phyloP scores from a whole-genome alignment of 2,888 invertebrate species.

The Drosophila pseudotalamancana region DNA sequence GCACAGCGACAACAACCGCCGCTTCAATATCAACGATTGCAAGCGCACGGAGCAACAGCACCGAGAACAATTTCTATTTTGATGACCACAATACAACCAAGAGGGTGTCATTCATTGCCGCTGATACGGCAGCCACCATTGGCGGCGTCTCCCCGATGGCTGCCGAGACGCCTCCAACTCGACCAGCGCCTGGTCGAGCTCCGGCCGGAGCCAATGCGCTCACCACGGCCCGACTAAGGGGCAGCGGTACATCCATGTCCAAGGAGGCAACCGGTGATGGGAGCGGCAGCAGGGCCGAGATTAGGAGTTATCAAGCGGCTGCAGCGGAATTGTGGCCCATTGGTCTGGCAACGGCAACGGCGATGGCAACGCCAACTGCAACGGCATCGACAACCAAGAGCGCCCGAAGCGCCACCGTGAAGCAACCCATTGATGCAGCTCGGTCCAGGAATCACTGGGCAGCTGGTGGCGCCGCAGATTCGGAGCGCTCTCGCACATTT shows the following conservation, averaged over 20 bases:
- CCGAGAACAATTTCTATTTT: constrained; percentile 57
- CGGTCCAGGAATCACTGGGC: constrained; percentile 74
- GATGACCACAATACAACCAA: constrained; percentile 60
- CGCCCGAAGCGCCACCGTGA: constrained; percentile 53
- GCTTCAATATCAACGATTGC: constrained; percentile 16
- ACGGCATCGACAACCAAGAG: constrained; percentile 59
- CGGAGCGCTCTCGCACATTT: constrained; percentile 77
- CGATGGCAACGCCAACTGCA: no score
- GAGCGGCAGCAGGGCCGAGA: constrained; percentile 42
- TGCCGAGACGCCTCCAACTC: constrained; percentile 5
- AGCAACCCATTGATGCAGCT: constrained; percentile 69
- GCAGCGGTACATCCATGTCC: constrained; percentile 4
- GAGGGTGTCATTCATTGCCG: constrained; percentile 45
- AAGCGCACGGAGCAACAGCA: constrained; percentile 25
- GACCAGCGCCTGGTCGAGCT: background rate
- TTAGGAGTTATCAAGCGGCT: no score
- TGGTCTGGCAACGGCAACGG: constrained; percentile 27
- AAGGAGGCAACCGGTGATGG: background rate
- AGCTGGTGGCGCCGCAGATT: constrained; percentile 43
- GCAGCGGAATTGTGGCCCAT: constrained; percentile 25
- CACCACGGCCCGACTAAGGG: constrained; percentile 25
- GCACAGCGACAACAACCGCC: constrained; percentile 34
- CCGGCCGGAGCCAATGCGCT: constrained; percentile 1
- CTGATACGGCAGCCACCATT: constrained; percentile 24
- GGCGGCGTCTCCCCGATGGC: constrained; percentile 41